A percentile compares a stretch with the other conserved stretches of the same genome.
Evolutionary conservation across 2,888 invertebrate species (phyloP).

Genomic region (Icerya purchasi): DNA sequence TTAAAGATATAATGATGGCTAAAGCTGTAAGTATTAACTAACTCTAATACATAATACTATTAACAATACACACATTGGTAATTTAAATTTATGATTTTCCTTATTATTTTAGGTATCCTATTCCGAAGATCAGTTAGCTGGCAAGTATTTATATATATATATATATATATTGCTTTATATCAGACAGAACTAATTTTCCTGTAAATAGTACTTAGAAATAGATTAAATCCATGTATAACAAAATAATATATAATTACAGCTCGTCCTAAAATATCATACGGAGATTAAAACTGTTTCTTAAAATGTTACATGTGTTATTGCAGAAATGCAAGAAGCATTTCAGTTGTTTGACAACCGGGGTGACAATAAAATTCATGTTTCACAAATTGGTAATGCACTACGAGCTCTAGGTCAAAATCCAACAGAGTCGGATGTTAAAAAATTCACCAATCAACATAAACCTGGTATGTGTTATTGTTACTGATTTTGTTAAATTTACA

Average conservation of each 20-base stretch:
- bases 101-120: conserved; percentile 50
- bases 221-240: no score
- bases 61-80: no score
- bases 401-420: conserved; percentile 96
- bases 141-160: conserved; percentile 37
- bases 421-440: conserved; percentile 94
- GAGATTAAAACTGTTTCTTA: no score
- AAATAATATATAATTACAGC: no score
- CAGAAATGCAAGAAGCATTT: conserved; percentile 90
- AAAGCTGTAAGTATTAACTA: not conserved
- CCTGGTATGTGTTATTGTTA: no score
- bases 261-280: no score
- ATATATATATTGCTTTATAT: no score
- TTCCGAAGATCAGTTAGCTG: conserved; percentile 76
- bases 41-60: no score
- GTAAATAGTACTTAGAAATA: not conserved
- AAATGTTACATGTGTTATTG: no score
- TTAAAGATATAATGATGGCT: not conserved
- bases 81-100: not conserved
- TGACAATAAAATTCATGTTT: conserved; percentile 93
- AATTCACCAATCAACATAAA: conserved; percentile 86
- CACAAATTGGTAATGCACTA: conserved; percentile 91
- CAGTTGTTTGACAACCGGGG: conserved; percentile 93
- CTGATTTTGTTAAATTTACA: no score
- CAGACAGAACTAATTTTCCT: not conserved